Evolutionary conservation across 2,888 invertebrate genomes (phyloP).

Genomic region (Tillus elongatus): DNA sequence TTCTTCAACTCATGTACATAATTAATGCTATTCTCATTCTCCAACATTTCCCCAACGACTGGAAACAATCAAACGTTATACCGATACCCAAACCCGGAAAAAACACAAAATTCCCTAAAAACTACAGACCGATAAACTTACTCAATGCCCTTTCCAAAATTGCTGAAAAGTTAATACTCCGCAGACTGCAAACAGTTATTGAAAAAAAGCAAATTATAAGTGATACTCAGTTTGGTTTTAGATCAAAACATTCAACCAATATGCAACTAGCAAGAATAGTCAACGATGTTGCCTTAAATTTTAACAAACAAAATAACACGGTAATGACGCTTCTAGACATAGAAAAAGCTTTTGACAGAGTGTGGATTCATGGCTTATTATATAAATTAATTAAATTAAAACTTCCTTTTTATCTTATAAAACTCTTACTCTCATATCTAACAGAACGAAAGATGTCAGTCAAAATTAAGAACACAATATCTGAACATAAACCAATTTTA

Average conservation of each 20-base stretch:
- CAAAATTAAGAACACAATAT: constrained; percentile 13
- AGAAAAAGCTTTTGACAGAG: no score
- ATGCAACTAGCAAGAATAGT: constrained; percentile 27
- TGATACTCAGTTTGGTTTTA: constrained; percentile 28
- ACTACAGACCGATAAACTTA: constrained; percentile 21
- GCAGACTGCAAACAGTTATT: constrained; percentile 9
- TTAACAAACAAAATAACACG: no score
- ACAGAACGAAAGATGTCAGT: constrained; percentile 20
- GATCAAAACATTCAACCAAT: constrained; percentile 25
- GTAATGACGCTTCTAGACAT: no score
- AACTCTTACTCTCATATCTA: constrained; percentile 24
- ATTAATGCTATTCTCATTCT: constrained; percentile 19
- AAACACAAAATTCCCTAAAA: constrained; percentile 13
- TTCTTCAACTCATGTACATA: constrained; percentile 22
- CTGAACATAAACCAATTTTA: constrained; percentile 10
- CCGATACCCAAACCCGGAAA: constrained; percentile 17
- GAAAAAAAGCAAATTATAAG: constrained; percentile 13
- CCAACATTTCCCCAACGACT: no score
- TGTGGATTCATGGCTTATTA: constrained; percentile 29
- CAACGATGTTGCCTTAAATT: constrained; percentile 23
- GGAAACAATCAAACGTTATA: constrained; percentile 17
- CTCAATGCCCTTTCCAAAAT: constrained; percentile 17
- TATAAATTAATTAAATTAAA: constrained; percentile 25
- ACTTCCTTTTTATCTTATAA: constrained; percentile 20
- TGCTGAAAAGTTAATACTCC: constrained; percentile 15